phyloP scores from a whole-genome alignment of 2,113 vertebrate species.

The Morone chrysops region DNA sequence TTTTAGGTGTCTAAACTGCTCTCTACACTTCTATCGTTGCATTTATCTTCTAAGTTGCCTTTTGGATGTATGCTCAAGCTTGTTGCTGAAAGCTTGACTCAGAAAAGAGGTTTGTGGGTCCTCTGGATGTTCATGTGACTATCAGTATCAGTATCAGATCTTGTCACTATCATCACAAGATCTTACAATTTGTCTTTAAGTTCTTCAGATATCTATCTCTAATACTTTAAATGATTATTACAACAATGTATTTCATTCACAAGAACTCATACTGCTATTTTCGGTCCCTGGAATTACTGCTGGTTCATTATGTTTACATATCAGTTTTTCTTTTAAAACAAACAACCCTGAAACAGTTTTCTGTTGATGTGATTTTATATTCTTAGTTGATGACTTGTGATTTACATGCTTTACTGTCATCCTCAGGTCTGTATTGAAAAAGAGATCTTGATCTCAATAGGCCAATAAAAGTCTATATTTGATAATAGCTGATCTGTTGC shows the following conservation, averaged over 20 bases:
- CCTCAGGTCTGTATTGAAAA: not conserved
- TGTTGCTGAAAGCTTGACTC: not conserved
- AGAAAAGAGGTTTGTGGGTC: slow-evolving; percentile 14
- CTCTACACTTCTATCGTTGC: not conserved
- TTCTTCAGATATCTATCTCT: not conserved
- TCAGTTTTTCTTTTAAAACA: not conserved
- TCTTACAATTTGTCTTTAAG: not conserved
- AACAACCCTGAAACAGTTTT: not conserved
- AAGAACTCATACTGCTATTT: not conserved
- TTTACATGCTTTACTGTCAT: not conserved
- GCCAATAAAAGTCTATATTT: not conserved
- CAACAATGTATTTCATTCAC: not conserved
- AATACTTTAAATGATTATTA: not conserved
- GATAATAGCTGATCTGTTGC: too few species aligned
- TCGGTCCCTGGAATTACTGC: not conserved
- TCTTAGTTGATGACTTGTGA: not conserved
- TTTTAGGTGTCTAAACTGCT: not conserved
- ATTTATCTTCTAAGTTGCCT: not conserved
- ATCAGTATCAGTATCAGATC: not conserved
- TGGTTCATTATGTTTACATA: not conserved
- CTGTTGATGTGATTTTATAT: not conserved
- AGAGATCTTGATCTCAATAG: not conserved
- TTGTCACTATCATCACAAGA: not conserved
- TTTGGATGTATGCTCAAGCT: not conserved
- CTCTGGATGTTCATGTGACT: not conserved